Base-by-base conservation (phyloP, 2,888 invertebrate species). In the Cosmia pyralina region DNA sequence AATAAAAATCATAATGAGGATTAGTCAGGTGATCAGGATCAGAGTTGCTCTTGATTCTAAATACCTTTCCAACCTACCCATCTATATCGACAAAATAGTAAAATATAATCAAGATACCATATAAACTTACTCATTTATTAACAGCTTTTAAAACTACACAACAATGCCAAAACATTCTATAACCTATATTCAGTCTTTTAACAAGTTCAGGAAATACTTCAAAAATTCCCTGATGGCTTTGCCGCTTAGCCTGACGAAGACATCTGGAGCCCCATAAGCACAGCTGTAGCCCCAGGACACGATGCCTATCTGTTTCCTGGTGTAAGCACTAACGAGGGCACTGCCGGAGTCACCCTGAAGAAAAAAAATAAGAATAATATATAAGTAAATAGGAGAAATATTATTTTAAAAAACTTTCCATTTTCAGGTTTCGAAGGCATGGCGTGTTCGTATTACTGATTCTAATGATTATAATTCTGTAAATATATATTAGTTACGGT, bases 271-370 rank as follows among this genome's bases (percentile, higher is more conserved):
- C 0, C 91, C 93, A 4, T 64, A 60, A 0, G 94, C 94, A 70
- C 94, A 94, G 3, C 89, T 88, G 52, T 89, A 80, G 4, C 94
- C 94, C 94, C 94, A 94, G 0, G 93, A 94, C 4, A 94, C 93
- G 5, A 93, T 58, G 0, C 92, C 94, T 46, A 92, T 82, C 76
- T 90, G 91, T 10, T 77, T 50, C 1, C 77, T 62, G 10, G 71
- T 78, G 28, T 76, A 0, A 28, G n/a, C n/a, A 4, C 74, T 84
- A 1, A 92, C 85, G 4, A 94, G 84, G 0, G 93, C 88, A 67
- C 92, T 91, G 76, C 94, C 94, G 50, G 92, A 92, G 82, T 93
- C 93, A 81, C 93, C 93, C 93, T 93, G 87, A 6, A 80, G 77
- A 44, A 2, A 38, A 6, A 55, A 60, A 19, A 8, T 28, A 1